Evolutionary conservation across 2,888 invertebrate species (phyloP).

Genomic region (Amiota mariae): DNA sequence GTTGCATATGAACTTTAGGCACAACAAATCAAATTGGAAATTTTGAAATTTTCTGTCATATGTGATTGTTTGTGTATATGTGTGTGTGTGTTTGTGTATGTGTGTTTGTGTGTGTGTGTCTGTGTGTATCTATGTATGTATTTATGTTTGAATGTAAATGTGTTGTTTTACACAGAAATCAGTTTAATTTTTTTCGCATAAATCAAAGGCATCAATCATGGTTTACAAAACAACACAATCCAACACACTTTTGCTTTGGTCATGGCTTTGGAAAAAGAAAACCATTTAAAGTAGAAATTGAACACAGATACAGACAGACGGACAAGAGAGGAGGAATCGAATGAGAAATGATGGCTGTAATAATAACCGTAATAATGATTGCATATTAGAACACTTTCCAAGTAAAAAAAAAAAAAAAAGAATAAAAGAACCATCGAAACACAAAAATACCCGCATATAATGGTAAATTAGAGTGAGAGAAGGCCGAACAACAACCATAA

Average conservation of each 20-base stretch:
- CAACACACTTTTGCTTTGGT: not conserved
- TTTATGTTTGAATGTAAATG: no score
- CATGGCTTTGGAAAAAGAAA: not conserved
- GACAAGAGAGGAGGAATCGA: not conserved
- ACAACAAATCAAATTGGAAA: constrained; percentile 28
- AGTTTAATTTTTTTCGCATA: constrained; percentile 13
- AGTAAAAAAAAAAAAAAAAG: constrained; percentile 4
- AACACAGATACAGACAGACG: not conserved
- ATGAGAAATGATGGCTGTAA: not conserved
- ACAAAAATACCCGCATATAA: constrained; percentile 15
- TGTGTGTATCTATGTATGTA: no score
- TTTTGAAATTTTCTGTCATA: not conserved
- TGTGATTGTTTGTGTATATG: no score
- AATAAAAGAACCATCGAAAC: no score
- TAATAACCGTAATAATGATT: constrained; percentile 21
- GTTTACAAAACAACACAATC: no score
- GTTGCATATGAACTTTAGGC: not conserved
- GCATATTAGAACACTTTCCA: constrained; percentile 27
- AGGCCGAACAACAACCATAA: not conserved
- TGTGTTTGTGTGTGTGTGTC: no score
- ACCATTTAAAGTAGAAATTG: not conserved
- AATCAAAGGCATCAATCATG: constrained; percentile 26
- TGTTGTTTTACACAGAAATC: constrained; percentile 1
- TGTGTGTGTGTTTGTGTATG: no score
- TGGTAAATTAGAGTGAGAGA: not conserved